Conservation (phyloP, 2,113 vertebrate genomes). For the Cnemophilus loriae region DNA sequence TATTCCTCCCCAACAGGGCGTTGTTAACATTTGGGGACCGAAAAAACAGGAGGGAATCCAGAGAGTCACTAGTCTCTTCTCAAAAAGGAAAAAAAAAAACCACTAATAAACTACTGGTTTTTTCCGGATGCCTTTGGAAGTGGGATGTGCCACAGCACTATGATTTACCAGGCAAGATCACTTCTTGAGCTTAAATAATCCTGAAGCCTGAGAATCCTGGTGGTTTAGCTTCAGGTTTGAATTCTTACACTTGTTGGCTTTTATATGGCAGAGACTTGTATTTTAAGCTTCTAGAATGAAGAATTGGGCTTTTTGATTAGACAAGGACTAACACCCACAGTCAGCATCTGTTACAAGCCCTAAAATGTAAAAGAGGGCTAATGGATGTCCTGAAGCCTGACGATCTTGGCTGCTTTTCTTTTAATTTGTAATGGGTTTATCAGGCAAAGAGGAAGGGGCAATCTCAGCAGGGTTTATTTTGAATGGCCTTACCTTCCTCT, state of each 20-base stretch:
- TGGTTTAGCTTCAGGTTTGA: background rate
- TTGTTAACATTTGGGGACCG: background rate
- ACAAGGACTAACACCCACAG: background rate
- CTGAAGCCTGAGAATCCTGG: background rate
- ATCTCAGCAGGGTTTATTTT: background rate
- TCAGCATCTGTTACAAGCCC: background rate
- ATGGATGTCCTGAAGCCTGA: background rate
- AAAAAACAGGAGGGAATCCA: background rate
- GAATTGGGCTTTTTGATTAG: background rate
- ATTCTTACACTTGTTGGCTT: background rate
- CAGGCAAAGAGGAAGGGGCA: background rate
- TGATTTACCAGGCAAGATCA: background rate
- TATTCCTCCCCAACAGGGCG: conserved; percentile 21
- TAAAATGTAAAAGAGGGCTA: background rate
- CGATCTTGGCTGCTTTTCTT: background rate
- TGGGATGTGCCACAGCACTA: background rate
- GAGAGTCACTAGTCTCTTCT: background rate
- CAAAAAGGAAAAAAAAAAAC: background rate
- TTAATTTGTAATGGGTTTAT: background rate
- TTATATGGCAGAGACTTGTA: background rate
- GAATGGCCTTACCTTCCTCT: background rate
- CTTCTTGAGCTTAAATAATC: background rate
- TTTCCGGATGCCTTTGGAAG: background rate
- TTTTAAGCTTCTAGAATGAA: background rate
- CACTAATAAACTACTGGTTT: background rate